Percentiles rank a stretch among this genome's conserved stretches.
phyloP scores from a whole-genome alignment of 2,797 vertebrate species.

The Myiotriccus ornatus region DNA sequence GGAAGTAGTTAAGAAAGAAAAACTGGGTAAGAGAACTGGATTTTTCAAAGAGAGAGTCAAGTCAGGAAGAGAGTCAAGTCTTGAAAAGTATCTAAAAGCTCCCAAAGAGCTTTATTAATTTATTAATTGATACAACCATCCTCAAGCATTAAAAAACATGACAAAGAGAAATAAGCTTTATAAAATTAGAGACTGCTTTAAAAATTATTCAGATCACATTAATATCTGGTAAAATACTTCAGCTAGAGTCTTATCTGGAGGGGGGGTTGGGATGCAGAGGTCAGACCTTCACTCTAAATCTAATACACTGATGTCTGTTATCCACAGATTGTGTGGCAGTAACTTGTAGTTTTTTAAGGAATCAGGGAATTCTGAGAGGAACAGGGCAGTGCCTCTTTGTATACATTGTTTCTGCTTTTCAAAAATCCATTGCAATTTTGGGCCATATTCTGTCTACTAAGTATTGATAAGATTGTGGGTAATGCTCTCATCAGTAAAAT shows the following conservation, averaged over 20 bases:
- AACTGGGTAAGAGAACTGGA: not conserved
- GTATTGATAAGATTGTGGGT: not conserved
- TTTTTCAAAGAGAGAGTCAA: not conserved
- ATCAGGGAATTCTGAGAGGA: not conserved
- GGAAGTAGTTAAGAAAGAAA: not conserved
- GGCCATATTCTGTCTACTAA: not conserved
- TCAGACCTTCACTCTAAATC: not conserved
- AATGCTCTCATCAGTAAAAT: not conserved
- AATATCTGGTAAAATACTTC: not conserved
- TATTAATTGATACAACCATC: not conserved
- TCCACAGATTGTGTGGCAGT: not conserved
- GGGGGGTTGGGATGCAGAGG: fast-evolving
- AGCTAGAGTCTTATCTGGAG: not conserved
- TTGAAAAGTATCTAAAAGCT: not conserved
- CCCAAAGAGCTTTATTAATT: not conserved
- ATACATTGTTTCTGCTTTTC: not conserved
- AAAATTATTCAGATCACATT: not conserved
- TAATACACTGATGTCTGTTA: not conserved
- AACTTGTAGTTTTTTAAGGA: not conserved
- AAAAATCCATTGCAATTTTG: not conserved
- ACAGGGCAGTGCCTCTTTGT: not conserved
- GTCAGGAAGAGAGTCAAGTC: not conserved
- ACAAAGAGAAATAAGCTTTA: not conserved
- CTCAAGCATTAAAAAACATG: not conserved
- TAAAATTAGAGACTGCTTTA: not conserved